Evolutionary conservation across 1,140 invertebrate species (phyloP), one percentile per base, ranked within the genome.

Genomic region (Belonocnema kinseyi): DNA sequence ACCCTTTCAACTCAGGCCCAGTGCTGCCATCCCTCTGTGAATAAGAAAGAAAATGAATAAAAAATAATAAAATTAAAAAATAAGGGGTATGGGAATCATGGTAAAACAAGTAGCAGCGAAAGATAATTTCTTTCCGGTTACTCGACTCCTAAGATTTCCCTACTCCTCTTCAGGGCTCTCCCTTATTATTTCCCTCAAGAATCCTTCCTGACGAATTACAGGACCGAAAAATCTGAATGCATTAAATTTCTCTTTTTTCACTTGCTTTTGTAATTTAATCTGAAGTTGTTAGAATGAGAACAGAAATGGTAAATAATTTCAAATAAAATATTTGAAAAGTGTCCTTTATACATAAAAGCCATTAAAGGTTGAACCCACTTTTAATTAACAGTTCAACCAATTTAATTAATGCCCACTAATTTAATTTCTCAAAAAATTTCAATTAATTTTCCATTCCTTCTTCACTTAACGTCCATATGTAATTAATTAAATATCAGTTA

Each of bases 81-180:
- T 53, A 54, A 71, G 16, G 58, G 58, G 1, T 16, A 74, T 33
- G 50, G 33, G 19, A 51, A 75, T 56, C 16, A 50, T 19, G 13
- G 66, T 50, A 50, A 72, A 71, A 77, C 19, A 66, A 74, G 16
- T 40, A 17, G 7, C 13, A 53, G 78, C 73, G 77, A 77, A 76
- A 72, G 80, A 82, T 79, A 79, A 79, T 82, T 82, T 82, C 78
- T 85, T 50, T 79, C 75, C 74, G 76, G 66, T 71, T 80, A 71
- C 71, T 76, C 76, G 61, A 52, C 72, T 77, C 74, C 54, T 56
- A 77, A 75, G 58, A 81, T 81, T 81, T 66, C 26, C 72, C 12
- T 56, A 21, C 14, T 13, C 17, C 7, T 14, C 12, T 17, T 19
- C 33, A 14, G 1, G 52, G 50, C 21, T 77, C 75, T 51, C 66